These are phyloP conservation scores for Tetanocera ferruginea DNA, from an alignment of 2,888 invertebrate genomes.

Conservation along the genomic window DNA sequence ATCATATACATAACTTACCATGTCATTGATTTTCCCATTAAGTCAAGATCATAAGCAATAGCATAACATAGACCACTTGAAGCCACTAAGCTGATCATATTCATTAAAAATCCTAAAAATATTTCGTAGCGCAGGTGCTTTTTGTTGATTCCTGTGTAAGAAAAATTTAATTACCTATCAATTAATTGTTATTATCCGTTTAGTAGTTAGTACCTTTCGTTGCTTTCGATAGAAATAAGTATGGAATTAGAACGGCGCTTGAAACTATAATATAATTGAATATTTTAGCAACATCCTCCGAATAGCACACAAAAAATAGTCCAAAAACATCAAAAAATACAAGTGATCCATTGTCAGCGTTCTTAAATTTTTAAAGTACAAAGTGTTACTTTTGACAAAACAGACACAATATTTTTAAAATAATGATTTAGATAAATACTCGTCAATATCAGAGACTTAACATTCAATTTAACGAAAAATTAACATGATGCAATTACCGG, in stretches of 20 bases:
- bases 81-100: slow-evolving; percentile 58
- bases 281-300: slow-evolving; percentile 56
- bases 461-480: too few species aligned
- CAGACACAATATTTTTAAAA: too few species aligned
- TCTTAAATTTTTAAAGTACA: slow-evolving; percentile 43
- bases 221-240: slow-evolving; percentile 56
- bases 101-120: slow-evolving; percentile 58
- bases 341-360: slow-evolving; percentile 50
- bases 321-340: slow-evolving; percentile 62
- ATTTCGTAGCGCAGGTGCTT: slow-evolving; percentile 61
- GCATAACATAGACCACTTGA: slow-evolving; percentile 56
- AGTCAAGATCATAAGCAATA: slow-evolving; percentile 58
- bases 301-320: slow-evolving; percentile 57
- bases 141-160: slow-evolving; percentile 55
- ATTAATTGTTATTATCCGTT: neutral
- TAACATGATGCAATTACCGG: too few species aligned
- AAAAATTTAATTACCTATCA: neutral
- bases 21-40: slow-evolving; percentile 59
- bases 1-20: slow-evolving; percentile 54
- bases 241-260: slow-evolving; percentile 56
- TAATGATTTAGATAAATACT: too few species aligned
- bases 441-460: too few species aligned
- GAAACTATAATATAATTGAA: slow-evolving; percentile 58
- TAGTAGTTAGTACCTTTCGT: slow-evolving; percentile 53
- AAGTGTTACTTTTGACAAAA: neutral